Evolutionary conservation across 2,888 invertebrate genomes (phyloP), one percentile per base, ranked within the genome.

Genomic region (Caenorhabditis sp.): DNA sequence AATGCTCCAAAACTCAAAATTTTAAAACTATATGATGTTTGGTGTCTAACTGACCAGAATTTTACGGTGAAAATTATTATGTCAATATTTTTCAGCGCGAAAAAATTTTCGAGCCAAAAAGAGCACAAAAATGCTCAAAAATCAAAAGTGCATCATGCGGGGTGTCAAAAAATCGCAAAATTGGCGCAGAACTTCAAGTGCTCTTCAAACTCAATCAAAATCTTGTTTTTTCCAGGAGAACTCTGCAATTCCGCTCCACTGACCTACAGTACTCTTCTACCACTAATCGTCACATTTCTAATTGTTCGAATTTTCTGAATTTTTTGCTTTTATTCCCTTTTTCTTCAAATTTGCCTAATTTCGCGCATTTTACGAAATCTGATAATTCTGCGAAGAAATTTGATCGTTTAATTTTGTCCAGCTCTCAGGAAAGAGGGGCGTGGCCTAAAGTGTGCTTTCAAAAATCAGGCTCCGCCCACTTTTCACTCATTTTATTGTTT

Each of bases 331-430:
- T 71, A 63, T 24, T 27, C 43, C 8, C 43, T 71, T 24, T 61
- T 67, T 21, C 23, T 71, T 23, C 71, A 71, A 51, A 50, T 71
- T 43, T 50, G 59, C n/a, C 21, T 71, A 24, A 51, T 66, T 63
- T 50, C 31, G 14, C 63, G 60, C n/a, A 58, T 67, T 21, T 24
- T 69, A 36, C 17, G 36, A 6, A 55, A 55, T 27, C 4, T 55
- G 19, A 21, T 55, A 23, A 21, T 6, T 51, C 21, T 43, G 43
- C 2, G 43, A 43, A 43, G 43, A 43, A 43, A 43, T 43, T 43
- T 43, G 43, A 43, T 10, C 43, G 3, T 14, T 14, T 43, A 17
- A 43, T 10, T 43, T 43, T 43, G 6, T 43, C 17, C 14, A 17
- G 43, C 43, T 6, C 43, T 17, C 12, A 43, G n/a, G n/a, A 43